Conservation (phyloP, 2,797 vertebrate species). For the Crocodylus rhombifer region DNA sequence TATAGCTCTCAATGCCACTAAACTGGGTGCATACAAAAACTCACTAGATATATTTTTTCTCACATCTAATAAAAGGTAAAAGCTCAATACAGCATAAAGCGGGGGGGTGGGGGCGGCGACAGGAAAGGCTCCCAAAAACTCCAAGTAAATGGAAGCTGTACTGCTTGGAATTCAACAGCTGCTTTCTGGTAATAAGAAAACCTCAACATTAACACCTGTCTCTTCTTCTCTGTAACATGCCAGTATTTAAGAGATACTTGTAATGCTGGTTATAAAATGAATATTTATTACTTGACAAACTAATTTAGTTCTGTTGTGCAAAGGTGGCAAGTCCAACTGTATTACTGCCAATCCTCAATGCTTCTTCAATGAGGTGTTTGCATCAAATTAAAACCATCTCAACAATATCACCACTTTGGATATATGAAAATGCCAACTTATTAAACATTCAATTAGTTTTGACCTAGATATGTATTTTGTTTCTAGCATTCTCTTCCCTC, state of each 20-base stretch:
- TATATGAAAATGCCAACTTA: too few species aligned
- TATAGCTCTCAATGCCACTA: not conserved
- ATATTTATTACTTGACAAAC: not conserved
- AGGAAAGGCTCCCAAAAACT: not conserved
- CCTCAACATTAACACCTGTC: not conserved
- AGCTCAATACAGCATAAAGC: not conserved
- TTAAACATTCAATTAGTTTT: too few species aligned
- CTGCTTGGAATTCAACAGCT: not conserved
- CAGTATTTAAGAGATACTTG: not conserved
- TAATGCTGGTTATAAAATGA: not conserved
- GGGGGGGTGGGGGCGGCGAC: too few species aligned
- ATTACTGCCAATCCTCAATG: not conserved
- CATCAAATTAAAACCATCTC: not conserved
- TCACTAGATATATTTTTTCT: not conserved
- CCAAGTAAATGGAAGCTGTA: not conserved
- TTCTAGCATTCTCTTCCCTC: too few species aligned
- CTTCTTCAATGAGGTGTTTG: not conserved
- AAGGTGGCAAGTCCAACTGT: not conserved
- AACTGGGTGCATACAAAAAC: not conserved
- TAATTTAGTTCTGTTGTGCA: not conserved
- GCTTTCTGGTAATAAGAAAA: not conserved
- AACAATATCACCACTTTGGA: not conserved
- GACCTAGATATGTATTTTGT: too few species aligned
- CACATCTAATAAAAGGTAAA: not conserved
- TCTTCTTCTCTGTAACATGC: not conserved